Evolutionary conservation across 2,888 invertebrate species (phyloP).

Genomic region (Drosophila robusta): DNA sequence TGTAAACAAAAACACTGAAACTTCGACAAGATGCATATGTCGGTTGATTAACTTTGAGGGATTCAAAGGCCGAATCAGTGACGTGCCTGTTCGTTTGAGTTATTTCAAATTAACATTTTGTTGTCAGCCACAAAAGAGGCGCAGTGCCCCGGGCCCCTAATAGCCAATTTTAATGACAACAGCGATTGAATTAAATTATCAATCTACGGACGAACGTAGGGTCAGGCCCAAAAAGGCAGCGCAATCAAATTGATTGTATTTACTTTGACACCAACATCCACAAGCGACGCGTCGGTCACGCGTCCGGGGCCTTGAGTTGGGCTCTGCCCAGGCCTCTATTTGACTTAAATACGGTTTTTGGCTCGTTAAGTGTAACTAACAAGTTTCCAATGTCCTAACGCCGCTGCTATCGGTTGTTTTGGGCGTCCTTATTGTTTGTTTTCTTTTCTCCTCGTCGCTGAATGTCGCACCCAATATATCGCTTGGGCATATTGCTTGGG

Average conservation of each 20-base stretch:
- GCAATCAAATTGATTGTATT: conserved; percentile 80
- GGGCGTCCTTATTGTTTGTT: conserved; percentile 55
- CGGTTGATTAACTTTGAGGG: conserved; percentile 5
- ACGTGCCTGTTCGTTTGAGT: conserved; percentile 48
- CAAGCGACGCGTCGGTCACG: conserved; percentile 24
- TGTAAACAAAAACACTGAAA: conserved; percentile 4
- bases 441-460: conserved; percentile 1
- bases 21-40: conserved; percentile 16
- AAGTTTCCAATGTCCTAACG: conserved; percentile 48
- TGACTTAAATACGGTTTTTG: conserved; percentile 77
- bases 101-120: conserved; percentile 55
- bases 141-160: conserved; percentile 10
- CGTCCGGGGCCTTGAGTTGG: conserved; percentile 16
- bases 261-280: conserved; percentile 71
- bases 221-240: conserved; percentile 51
- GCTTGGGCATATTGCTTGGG: conserved; percentile 45
- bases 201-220: conserved; percentile 64
- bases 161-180: conserved; percentile 71
- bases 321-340: conserved; percentile 35
- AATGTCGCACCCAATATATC: conserved; percentile 21
- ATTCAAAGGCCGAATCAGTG: not conserved
- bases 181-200: conserved; percentile 78
- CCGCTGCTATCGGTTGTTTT: conserved; percentile 31
- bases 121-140: conserved; percentile 20
- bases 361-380: conserved; percentile 79